A percentile compares a stretch with the other conserved stretches of the same genome.
Evolutionary conservation across 2,888 invertebrate species (phyloP).

Genomic region (Athripsodes cinereus): DNA sequence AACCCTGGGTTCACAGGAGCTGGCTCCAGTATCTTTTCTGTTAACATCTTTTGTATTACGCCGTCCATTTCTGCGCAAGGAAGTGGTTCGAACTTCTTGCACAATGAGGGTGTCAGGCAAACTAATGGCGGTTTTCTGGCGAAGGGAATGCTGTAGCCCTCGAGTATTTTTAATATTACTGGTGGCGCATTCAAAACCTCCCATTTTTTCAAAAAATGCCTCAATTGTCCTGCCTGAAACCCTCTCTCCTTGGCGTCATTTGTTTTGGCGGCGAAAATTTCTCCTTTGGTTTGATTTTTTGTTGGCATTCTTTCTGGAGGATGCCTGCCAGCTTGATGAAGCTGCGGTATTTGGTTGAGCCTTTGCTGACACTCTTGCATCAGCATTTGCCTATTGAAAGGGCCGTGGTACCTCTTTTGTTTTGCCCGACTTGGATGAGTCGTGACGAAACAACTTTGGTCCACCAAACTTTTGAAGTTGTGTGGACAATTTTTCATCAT

Average conservation of each 20-base stretch:
- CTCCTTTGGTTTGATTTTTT: too few species aligned
- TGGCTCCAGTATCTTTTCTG: neutral
- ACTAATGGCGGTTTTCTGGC: neutral
- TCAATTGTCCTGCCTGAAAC: neutral
- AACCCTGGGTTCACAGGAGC: neutral
- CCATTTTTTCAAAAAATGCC: neutral
- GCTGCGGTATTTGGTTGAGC: too few species aligned
- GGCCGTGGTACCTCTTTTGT: too few species aligned
- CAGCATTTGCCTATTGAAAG: too few species aligned
- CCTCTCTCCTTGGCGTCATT: neutral
- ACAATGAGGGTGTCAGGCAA: neutral
- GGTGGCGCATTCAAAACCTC: neutral
- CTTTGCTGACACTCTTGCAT: too few species aligned
- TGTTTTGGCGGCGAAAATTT: too few species aligned
- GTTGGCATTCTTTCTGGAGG: too few species aligned
- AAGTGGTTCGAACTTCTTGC: neutral
- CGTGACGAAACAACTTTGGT: too few species aligned
- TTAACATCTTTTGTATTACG: neutral
- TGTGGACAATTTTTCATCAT: too few species aligned
- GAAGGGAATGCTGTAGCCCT: neutral
- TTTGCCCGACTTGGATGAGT: too few species aligned
- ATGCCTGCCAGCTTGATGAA: too few species aligned
- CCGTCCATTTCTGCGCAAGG: neutral
- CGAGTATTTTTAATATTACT: neutral
- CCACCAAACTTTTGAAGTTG: too few species aligned